phyloP scores from a whole-genome alignment of 30 jellyfish, hydroid and myxozoan genomes.

The Cassiopea andromeda region DNA sequence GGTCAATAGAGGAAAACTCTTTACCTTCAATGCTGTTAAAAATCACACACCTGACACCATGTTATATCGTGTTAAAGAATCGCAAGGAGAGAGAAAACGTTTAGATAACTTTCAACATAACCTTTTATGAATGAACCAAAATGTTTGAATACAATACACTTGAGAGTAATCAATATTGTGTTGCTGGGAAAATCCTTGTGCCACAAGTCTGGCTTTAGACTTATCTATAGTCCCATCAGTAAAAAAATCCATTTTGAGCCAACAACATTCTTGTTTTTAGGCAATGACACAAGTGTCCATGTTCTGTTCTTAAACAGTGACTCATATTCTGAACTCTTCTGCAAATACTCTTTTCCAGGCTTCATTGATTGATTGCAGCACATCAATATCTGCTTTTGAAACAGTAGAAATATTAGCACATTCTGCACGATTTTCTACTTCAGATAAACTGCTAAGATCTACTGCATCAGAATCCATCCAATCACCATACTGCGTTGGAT shows the following conservation, averaged over 20 bases:
- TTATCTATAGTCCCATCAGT: conserved; percentile 50
- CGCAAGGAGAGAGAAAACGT: too few relatives aligned
- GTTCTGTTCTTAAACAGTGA: conserved; percentile 60
- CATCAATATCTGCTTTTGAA: conserved; percentile 42
- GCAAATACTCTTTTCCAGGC: conserved; percentile 56
- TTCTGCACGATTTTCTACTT: conserved; percentile 38
- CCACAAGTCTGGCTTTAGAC: conserved; percentile 69
- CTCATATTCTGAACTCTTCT: conserved; percentile 43
- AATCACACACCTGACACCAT: too few relatives aligned
- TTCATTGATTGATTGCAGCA: conserved; percentile 39
- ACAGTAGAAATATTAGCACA: conserved; percentile 36
- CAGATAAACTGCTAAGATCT: conserved; percentile 32
- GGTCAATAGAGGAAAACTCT: too few relatives aligned
- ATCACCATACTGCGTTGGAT: conserved; percentile 45
- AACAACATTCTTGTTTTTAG: conserved; percentile 35
- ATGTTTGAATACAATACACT: too few relatives aligned
- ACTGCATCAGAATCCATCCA: conserved; percentile 40
- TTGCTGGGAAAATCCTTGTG: conserved; percentile 63
- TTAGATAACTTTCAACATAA: too few relatives aligned
- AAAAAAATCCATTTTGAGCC: conserved; percentile 58
- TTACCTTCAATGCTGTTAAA: too few relatives aligned
- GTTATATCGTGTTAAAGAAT: too few relatives aligned
- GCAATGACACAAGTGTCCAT: conserved; percentile 52
- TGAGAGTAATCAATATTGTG: too few relatives aligned
- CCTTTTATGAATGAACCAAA: too few relatives aligned